Evolutionary conservation across 2,888 invertebrate genomes (phyloP), one percentile per base, ranked within the genome.

Genomic region (Dioctria linearis): DNA sequence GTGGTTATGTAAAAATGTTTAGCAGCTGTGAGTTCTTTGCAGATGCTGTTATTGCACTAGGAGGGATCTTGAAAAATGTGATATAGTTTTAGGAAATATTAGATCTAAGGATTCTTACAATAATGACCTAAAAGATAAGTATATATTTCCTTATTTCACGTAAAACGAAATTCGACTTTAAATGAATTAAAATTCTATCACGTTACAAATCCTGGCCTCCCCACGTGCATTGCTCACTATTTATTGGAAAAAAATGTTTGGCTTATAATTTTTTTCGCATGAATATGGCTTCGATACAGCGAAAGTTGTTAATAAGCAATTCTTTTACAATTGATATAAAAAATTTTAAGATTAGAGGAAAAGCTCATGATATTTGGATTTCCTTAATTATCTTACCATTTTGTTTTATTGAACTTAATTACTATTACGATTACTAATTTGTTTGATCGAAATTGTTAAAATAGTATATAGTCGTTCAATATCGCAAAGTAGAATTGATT

Each of bases 271-370:
- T 1, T 0, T 1, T 54, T 3, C 0, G 1, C 1, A 3, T n/a
- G 11, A 0, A 11, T 0, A 11, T 11, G 1, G 4, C 2, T 1
- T 1, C 0, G 0, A 3, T 54, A 1, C 1, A 0, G 1, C 0
- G 2, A 4, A 54, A 54, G 1, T 0, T 54, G 11, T 2, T 2
- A 1, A 1, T 54, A n/a, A 0, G 2, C 3, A 2, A 11, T 3
- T 0, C 0, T 3, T 11, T 6, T 54, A 1, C 2, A 11, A 11
- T 54, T 11, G 3, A 54, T 1, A 1, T 4, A n/a, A 54, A 54
- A 1, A 1, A 0, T 1, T 2, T 3, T n/a, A 54, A 8, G 11
- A 2, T 54, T 11, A 2, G 1, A n/a, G 54, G 54, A 54, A 54
- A 2, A 54, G 11, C 54, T 11, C 3, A 54, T n/a, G 54, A 54